Percentiles rank a stretch among this genome's conserved stretches.
phyloP scores from a whole-genome alignment of 2,888 invertebrate species.

The Aquatica leii region DNA sequence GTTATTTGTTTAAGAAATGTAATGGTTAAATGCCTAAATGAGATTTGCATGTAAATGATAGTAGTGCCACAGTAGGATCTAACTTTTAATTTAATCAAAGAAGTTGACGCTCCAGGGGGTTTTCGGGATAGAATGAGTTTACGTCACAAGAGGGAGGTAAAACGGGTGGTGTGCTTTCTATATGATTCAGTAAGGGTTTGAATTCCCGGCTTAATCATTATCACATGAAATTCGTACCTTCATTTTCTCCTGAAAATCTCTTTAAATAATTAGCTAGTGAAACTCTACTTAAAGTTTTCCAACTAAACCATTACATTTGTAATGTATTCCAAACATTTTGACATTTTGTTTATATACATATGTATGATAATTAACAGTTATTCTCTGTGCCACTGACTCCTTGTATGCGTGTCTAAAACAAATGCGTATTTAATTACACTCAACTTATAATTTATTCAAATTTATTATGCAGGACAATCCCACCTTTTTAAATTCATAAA shows the following conservation, averaged over 20 bases:
- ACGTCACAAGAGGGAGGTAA: constrained; percentile 42
- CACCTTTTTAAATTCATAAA: too few species aligned
- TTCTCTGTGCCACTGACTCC: too few species aligned
- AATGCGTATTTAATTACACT: too few species aligned
- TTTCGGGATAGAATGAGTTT: constrained; percentile 56
- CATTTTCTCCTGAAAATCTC: background rate
- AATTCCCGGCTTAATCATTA: constrained; percentile 51
- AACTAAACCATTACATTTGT: too few species aligned
- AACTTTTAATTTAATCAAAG: constrained; percentile 65
- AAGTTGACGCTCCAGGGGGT: constrained; percentile 62
- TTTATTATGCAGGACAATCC: too few species aligned
- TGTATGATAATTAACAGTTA: too few species aligned
- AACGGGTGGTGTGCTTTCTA: constrained; percentile 41
- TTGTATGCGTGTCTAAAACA: too few species aligned
- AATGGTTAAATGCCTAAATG: constrained; percentile 60
- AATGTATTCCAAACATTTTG: too few species aligned
- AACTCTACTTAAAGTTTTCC: background rate
- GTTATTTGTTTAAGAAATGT: constrained; percentile 37
- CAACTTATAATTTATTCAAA: too few species aligned
- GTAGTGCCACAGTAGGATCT: constrained; percentile 53
- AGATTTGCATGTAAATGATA: constrained; percentile 59
- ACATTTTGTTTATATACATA: too few species aligned
- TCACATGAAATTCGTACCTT: constrained; percentile 27
- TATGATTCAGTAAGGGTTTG: constrained; percentile 24
- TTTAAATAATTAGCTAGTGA: background rate